phyloP scores from a whole-genome alignment of 2,888 invertebrate genomes.

The Isoperla grammatica region DNA sequence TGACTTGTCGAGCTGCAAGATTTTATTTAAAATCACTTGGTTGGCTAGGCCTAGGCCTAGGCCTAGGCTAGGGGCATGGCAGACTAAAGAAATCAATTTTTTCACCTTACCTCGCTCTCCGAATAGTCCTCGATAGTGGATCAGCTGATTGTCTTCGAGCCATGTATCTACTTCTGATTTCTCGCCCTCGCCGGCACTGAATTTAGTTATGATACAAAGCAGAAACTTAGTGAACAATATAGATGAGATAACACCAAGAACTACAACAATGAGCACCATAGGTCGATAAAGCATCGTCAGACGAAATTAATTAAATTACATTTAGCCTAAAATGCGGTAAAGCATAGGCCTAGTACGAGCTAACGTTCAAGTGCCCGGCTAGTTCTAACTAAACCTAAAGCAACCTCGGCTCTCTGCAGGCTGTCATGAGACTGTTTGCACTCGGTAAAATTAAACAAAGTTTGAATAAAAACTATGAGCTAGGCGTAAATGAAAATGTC shows the following conservation, averaged over 20 bases:
- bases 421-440: neutral
- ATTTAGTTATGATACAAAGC: slow-evolving; percentile 27
- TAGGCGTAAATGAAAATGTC: neutral
- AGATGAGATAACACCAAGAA: slow-evolving; percentile 26
- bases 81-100: too few relatives aligned
- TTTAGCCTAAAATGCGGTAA: too few relatives aligned
- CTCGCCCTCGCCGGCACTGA: slow-evolving; percentile 41
- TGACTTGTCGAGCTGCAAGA: too few relatives aligned
- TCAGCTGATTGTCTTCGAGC: slow-evolving; percentile 67
- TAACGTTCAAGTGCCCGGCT: neutral
- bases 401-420: neutral
- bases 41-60: slow-evolving; percentile 18
- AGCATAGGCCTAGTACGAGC: neutral
- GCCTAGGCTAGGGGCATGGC: too few relatives aligned
- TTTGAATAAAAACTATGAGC: neutral
- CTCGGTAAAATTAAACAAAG: neutral
- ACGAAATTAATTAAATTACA: neutral
- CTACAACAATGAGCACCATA: slow-evolving; percentile 26
- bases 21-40: too few relatives aligned
- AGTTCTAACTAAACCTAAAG: neutral
- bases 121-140: slow-evolving; percentile 63
- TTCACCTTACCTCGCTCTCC: slow-evolving; percentile 60
- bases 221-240: slow-evolving; percentile 28
- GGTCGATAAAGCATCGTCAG: slow-evolving; percentile 19
- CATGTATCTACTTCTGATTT: slow-evolving; percentile 63